These are phyloP conservation scores for Neoascia interrupta DNA, from an alignment of 2,888 invertebrate genomes.

Conservation along the genomic window DNA sequence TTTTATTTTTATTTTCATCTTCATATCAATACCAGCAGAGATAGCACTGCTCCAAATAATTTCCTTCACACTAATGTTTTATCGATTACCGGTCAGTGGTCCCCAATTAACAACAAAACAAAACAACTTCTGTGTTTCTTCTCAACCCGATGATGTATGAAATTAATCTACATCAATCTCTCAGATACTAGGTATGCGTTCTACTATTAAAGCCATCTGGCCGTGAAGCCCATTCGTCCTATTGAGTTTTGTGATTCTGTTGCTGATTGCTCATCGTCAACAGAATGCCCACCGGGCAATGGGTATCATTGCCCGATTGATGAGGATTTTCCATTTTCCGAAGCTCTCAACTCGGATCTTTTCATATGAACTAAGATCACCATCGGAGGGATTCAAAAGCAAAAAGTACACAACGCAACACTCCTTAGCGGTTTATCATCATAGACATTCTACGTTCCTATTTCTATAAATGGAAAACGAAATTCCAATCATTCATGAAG, in stretches of 20 bases:
- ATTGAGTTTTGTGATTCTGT: conserved; percentile 30
- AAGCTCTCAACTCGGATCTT: too few species aligned
- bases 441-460: conserved; percentile 11
- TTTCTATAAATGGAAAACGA: conserved; percentile 33
- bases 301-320: conserved; percentile 56
- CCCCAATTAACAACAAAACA: background rate
- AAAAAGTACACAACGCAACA: background rate
- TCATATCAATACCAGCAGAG: too few species aligned
- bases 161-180: conserved; percentile 5
- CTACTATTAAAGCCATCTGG: conserved; percentile 20
- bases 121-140: background rate
- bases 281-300: conserved; percentile 18
- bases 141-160: conserved; percentile 7
- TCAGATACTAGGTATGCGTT: too few species aligned
- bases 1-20: too few species aligned
- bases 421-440: conserved; percentile 29
- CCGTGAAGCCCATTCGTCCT: conserved; percentile 3
- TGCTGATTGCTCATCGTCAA: conserved; percentile 44
- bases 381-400: too few species aligned
- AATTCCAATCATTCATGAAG: conserved; percentile 35
- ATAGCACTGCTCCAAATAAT: too few species aligned
- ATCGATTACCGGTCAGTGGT: background rate
- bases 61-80: too few species aligned
- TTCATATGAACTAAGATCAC: too few species aligned
- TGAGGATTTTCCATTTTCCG: conserved; percentile 54